Percentiles rank a stretch among this genome's conserved stretches.
Evolutionary conservation across 1,140 invertebrate species (phyloP).

Genomic region (Ruditapes philippinarum): DNA sequence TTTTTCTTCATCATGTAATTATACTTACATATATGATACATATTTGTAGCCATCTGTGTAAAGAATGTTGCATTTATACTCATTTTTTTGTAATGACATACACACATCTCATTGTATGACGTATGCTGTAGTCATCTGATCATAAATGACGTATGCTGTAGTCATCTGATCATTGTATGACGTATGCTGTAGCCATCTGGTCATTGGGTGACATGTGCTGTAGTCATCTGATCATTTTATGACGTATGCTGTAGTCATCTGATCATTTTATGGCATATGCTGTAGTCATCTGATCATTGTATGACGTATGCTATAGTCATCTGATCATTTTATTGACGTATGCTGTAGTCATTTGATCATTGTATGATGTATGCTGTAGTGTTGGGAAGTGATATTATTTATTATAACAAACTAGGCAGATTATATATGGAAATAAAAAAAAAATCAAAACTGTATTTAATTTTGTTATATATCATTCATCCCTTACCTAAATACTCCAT

Average conservation of each 20-base stretch:
- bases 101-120: conserved; percentile 8
- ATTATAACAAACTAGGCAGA: conserved; percentile 35
- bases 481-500: too few relatives aligned
- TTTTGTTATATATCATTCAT: too few relatives aligned
- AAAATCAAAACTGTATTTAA: conserved; percentile 10
- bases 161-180: too few relatives aligned
- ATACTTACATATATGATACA: not conserved
- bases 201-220: too few relatives aligned
- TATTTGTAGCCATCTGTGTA: conserved; percentile 34
- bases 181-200: not conserved
- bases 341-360: too few relatives aligned
- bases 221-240: too few relatives aligned
- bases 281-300: too few relatives aligned
- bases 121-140: not conserved
- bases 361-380: conserved; percentile 38
- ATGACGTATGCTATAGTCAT: conserved; percentile 12
- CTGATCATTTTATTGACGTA: too few relatives aligned
- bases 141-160: too few relatives aligned
- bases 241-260: conserved; percentile 7
- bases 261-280: too few relatives aligned
- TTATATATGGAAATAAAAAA: conserved; percentile 49
- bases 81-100: conserved; percentile 14
- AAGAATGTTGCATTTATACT: not conserved
- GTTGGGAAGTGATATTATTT: conserved; percentile 28
- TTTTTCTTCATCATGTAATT: conserved; percentile 5